Base-by-base conservation (phyloP, 2,113 vertebrate genomes). In the Eurypyga helias region DNA sequence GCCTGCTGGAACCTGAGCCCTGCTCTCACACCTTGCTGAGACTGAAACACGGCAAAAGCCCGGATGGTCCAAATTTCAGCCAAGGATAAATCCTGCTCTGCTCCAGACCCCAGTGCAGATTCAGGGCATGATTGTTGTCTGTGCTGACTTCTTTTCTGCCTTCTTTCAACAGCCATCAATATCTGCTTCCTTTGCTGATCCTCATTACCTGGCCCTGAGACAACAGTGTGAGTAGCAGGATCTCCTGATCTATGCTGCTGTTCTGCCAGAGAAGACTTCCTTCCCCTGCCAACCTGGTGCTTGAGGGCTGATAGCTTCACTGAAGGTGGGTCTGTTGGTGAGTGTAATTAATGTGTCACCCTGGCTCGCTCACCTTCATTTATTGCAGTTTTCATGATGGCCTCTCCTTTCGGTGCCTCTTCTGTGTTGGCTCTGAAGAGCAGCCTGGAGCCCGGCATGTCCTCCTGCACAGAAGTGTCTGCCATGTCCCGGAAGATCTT, bases 401-500 rank as follows among this genome's bases (percentile, higher is more conserved):
- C 98, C 13, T 99, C 99, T 92, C 99, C 99, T 96, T 98, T 98
- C 55, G 98, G 98, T 31, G 98, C 98, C 45, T 99, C 99, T 34
- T 98, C 98, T n/a, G 98, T 98, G 95, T 96, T 98, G 90, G 99
- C 98, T 89, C 99, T 98, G 98, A 99, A 99, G 81, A 99, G 98
- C 83, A 94, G 90, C 90, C 96, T 98, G 41, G 91, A 81, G 92
- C 93, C 97, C 67, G 95, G 91, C 23, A 83, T 72, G 26, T 99
- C 99, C 10, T 98, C 98, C 1, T 98, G 97, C 25, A 96, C 97
- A 55, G 97, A 95, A 49, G 98, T 98, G 57, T 99, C 99, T 38
- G 98, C 98, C 99, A 99, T 99, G 76, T 99, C 99, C 89, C 97
- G 98, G 97, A 99, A 99, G 89, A 99, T 99, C 95, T 97, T 98